phyloP scores from a whole-genome alignment of 2,797 vertebrate species.

The Odontamblyopus rebecca region DNA sequence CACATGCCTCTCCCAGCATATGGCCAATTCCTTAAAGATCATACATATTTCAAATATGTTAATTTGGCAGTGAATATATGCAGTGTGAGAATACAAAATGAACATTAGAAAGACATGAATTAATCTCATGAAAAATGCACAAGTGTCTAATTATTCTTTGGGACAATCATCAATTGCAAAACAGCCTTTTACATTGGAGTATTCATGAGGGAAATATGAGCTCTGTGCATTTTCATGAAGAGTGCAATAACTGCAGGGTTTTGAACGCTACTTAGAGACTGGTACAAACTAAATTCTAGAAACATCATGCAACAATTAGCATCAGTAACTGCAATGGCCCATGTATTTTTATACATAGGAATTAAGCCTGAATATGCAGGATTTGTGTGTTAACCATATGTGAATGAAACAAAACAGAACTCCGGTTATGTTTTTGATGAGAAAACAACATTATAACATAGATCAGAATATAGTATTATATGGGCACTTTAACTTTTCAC shows the following conservation, averaged over 20 bases:
- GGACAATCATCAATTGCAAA: constrained; percentile 65
- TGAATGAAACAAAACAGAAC: no score
- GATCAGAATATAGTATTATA: background rate
- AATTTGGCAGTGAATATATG: constrained; percentile 56
- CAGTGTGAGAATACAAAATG: constrained; percentile 59
- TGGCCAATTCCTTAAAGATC: constrained; percentile 61
- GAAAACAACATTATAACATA: no score
- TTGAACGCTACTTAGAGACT: constrained; percentile 30
- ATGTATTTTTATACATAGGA: background rate
- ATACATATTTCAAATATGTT: constrained; percentile 71
- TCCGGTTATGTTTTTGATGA: no score
- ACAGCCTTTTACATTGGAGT: constrained; percentile 52
- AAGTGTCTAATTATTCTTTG: constrained; percentile 63
- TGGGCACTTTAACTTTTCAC: background rate
- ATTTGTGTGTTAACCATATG: no score
- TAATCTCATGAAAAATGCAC: constrained; percentile 72
- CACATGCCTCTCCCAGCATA: constrained; percentile 49
- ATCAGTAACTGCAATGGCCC: background rate
- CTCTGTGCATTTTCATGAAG: constrained; percentile 41
- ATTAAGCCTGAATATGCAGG: no score
- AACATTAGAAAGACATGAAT: constrained; percentile 63
- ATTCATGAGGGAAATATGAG: constrained; percentile 17
- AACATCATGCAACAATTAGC: background rate
- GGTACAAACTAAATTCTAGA: constrained; percentile 39
- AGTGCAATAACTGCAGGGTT: constrained; percentile 26